phyloP scores from a whole-genome alignment of 2,888 invertebrate species.

The Drosophila mimica region DNA sequence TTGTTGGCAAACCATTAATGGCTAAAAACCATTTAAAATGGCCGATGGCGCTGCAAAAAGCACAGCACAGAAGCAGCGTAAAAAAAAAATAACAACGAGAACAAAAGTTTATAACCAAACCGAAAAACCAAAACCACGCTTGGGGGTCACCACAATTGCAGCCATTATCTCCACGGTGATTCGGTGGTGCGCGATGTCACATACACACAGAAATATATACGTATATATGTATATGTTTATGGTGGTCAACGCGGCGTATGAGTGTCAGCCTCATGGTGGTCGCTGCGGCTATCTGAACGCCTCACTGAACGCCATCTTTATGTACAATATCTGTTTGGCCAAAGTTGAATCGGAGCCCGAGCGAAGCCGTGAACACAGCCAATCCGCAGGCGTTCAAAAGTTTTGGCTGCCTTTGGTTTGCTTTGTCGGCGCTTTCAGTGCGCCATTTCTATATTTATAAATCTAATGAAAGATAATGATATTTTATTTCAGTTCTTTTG shows the following conservation, averaged over 20 bases:
- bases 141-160: conserved; percentile 80
- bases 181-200: conserved; percentile 40
- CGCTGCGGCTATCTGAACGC: conserved; percentile 65
- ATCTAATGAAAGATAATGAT: conserved; percentile 81
- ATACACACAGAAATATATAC: conserved; percentile 32
- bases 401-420: conserved; percentile 65
- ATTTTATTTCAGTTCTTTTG: conserved; percentile 77
- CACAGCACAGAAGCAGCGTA: conserved; percentile 31
- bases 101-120: conserved; percentile 77
- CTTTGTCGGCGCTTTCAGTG: conserved; percentile 17
- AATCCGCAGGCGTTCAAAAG: conserved; percentile 60
- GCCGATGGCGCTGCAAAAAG: conserved; percentile 66
- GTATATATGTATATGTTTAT: background rate
- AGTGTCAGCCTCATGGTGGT: conserved; percentile 52
- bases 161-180: conserved; percentile 77
- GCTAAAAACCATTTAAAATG: conserved; percentile 77
- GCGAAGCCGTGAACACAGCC: conserved; percentile 26
- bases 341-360: conserved; percentile 32
- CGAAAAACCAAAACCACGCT: conserved; percentile 77
- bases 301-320: conserved; percentile 62
- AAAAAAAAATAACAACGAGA: conserved; percentile 42
- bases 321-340: conserved; percentile 34
- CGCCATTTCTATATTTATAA: conserved; percentile 74
- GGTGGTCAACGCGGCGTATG: conserved; percentile 62
- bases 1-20: conserved; percentile 65